Conservation (phyloP, 1,140 invertebrate genomes). For the Pristionchus pacificus region DNA sequence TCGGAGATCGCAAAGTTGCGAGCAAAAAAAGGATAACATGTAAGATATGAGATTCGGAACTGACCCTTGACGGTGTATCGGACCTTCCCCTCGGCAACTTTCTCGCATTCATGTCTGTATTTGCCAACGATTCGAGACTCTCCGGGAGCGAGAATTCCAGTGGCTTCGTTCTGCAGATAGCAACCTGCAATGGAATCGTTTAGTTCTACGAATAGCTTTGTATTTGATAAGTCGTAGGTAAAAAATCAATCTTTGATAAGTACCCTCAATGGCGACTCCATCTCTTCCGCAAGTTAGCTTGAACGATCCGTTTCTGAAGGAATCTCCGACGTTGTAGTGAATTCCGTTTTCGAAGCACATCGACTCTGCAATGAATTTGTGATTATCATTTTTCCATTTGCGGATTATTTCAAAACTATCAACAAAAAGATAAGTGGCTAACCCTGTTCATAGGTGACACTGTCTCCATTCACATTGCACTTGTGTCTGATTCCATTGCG, state of each 20-base stretch:
- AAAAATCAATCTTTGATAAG: background rate
- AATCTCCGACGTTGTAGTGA: conserved; percentile 55
- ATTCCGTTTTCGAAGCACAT: conserved; percentile 56
- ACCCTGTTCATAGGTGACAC: conserved; percentile 56
- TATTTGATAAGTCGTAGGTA: background rate
- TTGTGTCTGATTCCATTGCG: conserved; percentile 46
- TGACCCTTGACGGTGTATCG: conserved; percentile 50
- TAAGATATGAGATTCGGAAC: no score
- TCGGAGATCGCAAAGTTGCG: no score
- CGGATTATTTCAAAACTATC: background rate
- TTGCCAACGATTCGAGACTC: conserved; percentile 46
- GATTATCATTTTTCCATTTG: background rate
- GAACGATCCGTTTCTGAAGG: conserved; percentile 53
- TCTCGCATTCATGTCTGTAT: conserved; percentile 48
- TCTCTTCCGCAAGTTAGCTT: conserved; percentile 48
- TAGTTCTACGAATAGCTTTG: background rate
- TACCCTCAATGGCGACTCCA: conserved; percentile 48
- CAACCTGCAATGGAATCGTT: conserved; percentile 43
- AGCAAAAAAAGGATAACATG: no score
- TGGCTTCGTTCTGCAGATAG: conserved; percentile 45
- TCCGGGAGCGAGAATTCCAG: conserved; percentile 48
- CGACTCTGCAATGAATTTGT: conserved; percentile 34
- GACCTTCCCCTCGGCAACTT: conserved; percentile 48
- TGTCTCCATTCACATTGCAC: conserved; percentile 52
- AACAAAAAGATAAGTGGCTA: no score